Evolutionary conservation across 2,797 vertebrate species (phyloP).

Genomic region (Clarias platycephalus): DNA sequence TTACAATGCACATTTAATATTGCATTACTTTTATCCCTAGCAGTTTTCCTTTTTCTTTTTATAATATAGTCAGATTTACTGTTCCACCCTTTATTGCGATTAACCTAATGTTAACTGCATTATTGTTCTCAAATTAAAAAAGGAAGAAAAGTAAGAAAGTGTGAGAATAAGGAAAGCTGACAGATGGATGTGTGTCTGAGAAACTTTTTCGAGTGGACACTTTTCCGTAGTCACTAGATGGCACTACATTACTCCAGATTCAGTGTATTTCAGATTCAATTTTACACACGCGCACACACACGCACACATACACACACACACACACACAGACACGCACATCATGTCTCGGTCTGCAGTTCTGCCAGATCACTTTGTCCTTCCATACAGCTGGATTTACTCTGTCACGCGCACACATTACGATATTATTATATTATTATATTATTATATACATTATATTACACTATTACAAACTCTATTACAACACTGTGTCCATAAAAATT

Average conservation of each 20-base stretch:
- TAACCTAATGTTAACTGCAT: background rate
- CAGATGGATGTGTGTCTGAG: background rate
- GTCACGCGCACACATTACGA: background rate
- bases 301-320: constrained; percentile 6
- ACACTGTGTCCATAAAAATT: background rate
- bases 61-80: background rate
- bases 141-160: background rate
- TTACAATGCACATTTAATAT: background rate
- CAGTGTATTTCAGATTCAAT: constrained; percentile 13
- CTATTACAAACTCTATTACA: background rate
- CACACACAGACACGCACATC: background rate
- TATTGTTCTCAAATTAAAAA: background rate
- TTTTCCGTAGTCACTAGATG: constrained; percentile 80
- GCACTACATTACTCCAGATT: constrained; percentile 79
- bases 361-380: constrained; percentile 6
- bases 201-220: constrained; percentile 35
- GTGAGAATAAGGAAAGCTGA: background rate
- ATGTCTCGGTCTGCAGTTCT: background rate
- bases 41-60: background rate
- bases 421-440: background rate
- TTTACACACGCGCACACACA: background rate
- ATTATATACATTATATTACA: background rate
- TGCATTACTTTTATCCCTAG: background rate
- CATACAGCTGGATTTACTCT: background rate
- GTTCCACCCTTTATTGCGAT: background rate